These are phyloP conservation scores for Sinocyclocheilus anshuiensis DNA, from an alignment of 2,113 vertebrate species.

Conservation along the genomic window DNA sequence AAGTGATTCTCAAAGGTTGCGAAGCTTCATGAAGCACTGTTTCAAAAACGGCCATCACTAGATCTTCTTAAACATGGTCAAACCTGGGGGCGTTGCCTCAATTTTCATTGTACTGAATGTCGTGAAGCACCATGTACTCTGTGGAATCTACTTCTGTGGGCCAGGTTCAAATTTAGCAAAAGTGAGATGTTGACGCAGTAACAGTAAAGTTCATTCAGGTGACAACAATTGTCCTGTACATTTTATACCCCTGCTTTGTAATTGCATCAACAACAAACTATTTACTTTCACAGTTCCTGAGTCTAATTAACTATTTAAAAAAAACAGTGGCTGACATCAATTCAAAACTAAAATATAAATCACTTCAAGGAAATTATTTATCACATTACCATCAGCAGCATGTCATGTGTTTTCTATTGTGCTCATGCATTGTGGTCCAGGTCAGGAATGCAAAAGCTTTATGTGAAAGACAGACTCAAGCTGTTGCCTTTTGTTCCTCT, in stretches of 20 bases:
- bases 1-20: no score
- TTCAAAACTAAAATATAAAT: neutral
- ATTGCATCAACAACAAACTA: neutral
- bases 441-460: neutral
- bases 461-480: neutral
- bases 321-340: neutral
- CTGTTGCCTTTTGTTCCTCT: constrained; percentile 19
- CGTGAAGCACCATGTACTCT: neutral
- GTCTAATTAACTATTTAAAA: neutral
- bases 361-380: neutral
- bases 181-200: no score
- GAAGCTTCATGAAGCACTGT: no score
- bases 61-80: neutral
- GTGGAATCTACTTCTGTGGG: neutral
- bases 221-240: neutral
- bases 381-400: neutral
- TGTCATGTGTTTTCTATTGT: constrained; percentile 17
- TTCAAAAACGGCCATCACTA: no score
- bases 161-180: no score
- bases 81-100: neutral
- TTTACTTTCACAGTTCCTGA: neutral
- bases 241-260: neutral
- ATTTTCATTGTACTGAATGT: neutral
- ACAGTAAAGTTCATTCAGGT: no score
- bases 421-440: constrained; percentile 21